Evolutionary conservation across 1,140 invertebrate species (phyloP).

Genomic region (Eumaeus atala): DNA sequence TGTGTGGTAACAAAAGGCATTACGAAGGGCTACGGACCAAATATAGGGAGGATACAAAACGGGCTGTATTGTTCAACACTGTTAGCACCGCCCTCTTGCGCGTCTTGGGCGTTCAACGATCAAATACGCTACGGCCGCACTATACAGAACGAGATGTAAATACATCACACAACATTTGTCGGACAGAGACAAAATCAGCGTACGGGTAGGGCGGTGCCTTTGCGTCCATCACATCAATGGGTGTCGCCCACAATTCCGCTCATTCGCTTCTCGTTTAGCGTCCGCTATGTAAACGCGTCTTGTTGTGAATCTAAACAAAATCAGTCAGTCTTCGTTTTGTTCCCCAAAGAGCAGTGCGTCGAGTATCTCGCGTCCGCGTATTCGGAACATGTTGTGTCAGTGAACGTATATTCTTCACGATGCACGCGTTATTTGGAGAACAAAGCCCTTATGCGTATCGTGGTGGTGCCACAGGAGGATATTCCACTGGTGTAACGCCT

Average conservation of each 20-base stretch:
- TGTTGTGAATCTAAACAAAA: conserved; percentile 74
- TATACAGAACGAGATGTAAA: conserved; percentile 26
- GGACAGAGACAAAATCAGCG: conserved; percentile 30
- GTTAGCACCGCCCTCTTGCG: conserved; percentile 35
- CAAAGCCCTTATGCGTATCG: conserved; percentile 83
- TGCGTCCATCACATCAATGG: conserved; percentile 22
- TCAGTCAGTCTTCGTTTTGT: conserved; percentile 71
- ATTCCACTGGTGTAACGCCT: conserved; percentile 71
- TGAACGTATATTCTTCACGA: conserved; percentile 64
- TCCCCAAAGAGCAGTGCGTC: conserved; percentile 55
- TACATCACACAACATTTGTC: neutral
- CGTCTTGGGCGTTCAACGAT: conserved; percentile 32
- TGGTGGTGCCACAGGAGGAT: conserved; percentile 59
- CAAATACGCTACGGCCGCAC: conserved; percentile 17
- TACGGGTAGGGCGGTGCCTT: conserved; percentile 34
- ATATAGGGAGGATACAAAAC: conserved; percentile 32
- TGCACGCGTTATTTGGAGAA: conserved; percentile 92
- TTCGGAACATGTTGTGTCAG: conserved; percentile 51
- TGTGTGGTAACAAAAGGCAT: conserved; percentile 31
- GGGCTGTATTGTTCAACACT: conserved; percentile 28
- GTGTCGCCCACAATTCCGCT: conserved; percentile 50
- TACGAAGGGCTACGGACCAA: conserved; percentile 22
- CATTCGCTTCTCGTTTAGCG: conserved; percentile 68
- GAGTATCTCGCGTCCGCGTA: conserved; percentile 45
- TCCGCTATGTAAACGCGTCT: conserved; percentile 70